Conservation (phyloP, 2,113 vertebrate genomes). For the Osmerus mordax region DNA sequence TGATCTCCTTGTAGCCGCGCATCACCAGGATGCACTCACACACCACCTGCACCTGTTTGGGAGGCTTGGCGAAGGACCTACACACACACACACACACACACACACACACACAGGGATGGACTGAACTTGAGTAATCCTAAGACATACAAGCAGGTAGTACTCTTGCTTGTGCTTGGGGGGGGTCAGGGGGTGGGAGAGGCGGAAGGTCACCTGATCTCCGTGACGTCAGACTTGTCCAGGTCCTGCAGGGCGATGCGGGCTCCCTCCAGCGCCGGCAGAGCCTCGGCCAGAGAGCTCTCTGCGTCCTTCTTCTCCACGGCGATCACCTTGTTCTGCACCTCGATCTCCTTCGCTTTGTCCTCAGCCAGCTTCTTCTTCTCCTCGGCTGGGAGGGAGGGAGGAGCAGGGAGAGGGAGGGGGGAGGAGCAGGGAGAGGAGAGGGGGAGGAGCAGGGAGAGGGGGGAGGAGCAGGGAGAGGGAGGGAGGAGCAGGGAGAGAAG, state of each 20-base stretch:
- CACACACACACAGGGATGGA: not conserved
- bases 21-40: conserved; percentile 95
- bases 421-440: not conserved
- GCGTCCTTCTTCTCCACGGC: conserved; percentile 86
- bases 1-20: conserved; percentile 88
- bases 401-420: not conserved
- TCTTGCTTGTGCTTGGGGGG: not conserved
- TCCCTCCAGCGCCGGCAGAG: conserved; percentile 85
- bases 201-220: conserved; percentile 84
- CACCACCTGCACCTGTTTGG: conserved; percentile 88
- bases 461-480: not conserved
- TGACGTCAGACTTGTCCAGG: conserved; percentile 93
- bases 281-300: conserved; percentile 83
- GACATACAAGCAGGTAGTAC: too few species aligned
- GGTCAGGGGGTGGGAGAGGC: not conserved
- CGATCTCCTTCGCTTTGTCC: conserved; percentile 87
- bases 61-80: conserved; percentile 95
- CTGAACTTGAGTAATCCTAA: too few species aligned
- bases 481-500: too few species aligned
- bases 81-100: not conserved
- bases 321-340: conserved; percentile 88
- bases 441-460: too few species aligned
- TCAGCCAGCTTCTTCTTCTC: conserved; percentile 88
- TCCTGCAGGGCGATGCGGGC: conserved; percentile 88
- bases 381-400: conserved; percentile 73